These are phyloP conservation scores for Synergus itoensis DNA, from an alignment of 2,888 invertebrate genomes.

Conservation along the genomic window DNA sequence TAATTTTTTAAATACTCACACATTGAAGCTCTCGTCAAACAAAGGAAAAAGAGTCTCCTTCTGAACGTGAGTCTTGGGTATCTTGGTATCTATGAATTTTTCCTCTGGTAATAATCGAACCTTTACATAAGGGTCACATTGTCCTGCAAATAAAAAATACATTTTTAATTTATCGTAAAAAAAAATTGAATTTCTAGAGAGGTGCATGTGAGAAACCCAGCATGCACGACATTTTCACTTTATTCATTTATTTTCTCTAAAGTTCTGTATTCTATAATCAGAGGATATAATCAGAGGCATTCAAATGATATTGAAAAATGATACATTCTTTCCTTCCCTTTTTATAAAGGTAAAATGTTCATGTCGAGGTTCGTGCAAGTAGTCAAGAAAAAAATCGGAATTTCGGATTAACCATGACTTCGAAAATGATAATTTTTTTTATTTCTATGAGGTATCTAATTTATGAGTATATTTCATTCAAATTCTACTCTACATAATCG, in stretches of 20 bases:
- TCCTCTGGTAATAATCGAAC: conserved; percentile 91
- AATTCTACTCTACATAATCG: background rate
- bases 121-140: conserved; percentile 96
- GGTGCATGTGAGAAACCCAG: conserved; percentile 58
- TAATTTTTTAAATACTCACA: conserved; percentile 83
- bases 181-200: background rate
- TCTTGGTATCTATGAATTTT: conserved; percentile 86
- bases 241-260: no score
- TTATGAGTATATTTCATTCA: background rate
- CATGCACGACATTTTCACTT: conserved; percentile 60
- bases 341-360: conserved; percentile 13
- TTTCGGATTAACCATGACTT: background rate
- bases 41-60: conserved; percentile 95
- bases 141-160: conserved; percentile 80
- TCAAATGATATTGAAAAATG: no score
- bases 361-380: conserved; percentile 33
- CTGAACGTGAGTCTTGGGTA: conserved; percentile 94
- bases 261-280: no score
- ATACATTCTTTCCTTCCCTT: no score
- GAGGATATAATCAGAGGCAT: no score
- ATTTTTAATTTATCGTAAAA: background rate
- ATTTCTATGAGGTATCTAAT: background rate
- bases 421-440: background rate
- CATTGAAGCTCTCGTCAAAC: conserved; percentile 95
- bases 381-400: conserved; percentile 14